Evolutionary conservation across 2,888 invertebrate genomes (phyloP), one percentile per base, ranked within the genome.

Genomic region (Zelleria hepariella): DNA sequence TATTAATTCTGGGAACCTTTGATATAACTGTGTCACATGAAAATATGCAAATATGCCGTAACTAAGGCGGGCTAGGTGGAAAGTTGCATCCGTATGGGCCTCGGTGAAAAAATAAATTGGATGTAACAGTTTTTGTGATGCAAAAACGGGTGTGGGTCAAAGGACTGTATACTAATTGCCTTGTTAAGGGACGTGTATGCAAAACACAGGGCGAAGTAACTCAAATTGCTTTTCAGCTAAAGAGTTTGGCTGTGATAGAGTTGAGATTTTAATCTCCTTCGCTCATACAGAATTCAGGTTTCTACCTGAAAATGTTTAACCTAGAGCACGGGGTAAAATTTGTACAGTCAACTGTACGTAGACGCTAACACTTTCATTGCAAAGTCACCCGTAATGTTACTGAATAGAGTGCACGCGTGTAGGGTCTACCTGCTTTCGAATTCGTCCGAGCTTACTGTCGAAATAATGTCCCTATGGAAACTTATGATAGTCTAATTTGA

Each of bases 91-190:
- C 56, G 32, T 59, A 66, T 61, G 65, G 48, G 42, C 67, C 66
- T 68, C 66, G 66, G 62, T 68, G 68, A 70, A 73, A 68, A 72
- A 75, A 74, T 78, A 53, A 78, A 77, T 77, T 75, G 73, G 74
- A 65, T 66, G 66, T 66, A 66, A 67, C 64, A 72, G 62, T 71
- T 72, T 86, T 85, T 86, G 85, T 80, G 74, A 86, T 86, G 86
- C 80, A 86, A 86, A 86, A 81, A 71, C 65, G 70, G 66, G 67
- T 15, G 32, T 10, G 24, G 21, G 65, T 64, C 69, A 64, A 64
- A 64, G 15, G 64, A 63, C 58, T 61, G 65, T 61, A 60, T 60
- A 62, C 49, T 61, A 61, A 63, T 64, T 61, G 62, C 59, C 59
- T 53, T 26, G 60, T 60, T 59, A 60, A 58, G 32, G 32, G 32